phyloP scores from a whole-genome alignment of 1,140 invertebrate species.

The Orchestia grillus region DNA sequence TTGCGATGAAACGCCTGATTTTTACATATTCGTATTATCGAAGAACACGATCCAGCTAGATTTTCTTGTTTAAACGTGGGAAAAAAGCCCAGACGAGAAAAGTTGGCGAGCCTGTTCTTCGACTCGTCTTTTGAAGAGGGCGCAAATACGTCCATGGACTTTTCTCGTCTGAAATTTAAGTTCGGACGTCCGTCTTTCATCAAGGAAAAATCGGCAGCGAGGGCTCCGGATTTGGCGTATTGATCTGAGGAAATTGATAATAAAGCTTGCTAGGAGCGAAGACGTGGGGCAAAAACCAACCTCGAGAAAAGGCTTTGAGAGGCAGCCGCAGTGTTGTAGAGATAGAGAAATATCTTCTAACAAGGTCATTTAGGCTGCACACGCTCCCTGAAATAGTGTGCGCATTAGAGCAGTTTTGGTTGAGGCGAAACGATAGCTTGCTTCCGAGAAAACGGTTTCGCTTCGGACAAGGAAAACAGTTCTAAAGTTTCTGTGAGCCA shows the following conservation, averaged over 20 bases:
- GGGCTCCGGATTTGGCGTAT: slow-evolving; percentile 31
- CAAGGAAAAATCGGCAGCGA: slow-evolving; percentile 24
- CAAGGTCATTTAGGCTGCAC: not conserved
- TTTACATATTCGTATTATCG: not conserved
- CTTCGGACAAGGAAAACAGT: not conserved
- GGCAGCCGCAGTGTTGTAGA: not conserved
- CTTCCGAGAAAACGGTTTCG: not conserved
- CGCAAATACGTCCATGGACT: slow-evolving; percentile 25
- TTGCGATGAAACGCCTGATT: too few species aligned
- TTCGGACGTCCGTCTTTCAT: slow-evolving; percentile 50
- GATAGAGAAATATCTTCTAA: slow-evolving; percentile 8
- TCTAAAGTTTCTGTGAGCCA: not conserved
- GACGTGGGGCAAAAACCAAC: slow-evolving; percentile 3
- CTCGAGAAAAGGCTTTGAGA: not conserved
- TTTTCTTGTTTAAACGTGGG: not conserved
- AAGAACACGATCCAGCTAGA: not conserved
- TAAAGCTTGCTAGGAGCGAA: not conserved
- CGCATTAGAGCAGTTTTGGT: not conserved
- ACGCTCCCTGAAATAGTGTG: not conserved
- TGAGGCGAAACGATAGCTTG: not conserved
- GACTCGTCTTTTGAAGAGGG: slow-evolving; percentile 12
- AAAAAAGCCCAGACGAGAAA: not conserved
- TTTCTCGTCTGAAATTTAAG: not conserved
- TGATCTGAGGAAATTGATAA: slow-evolving; percentile 48
- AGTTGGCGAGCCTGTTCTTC: not conserved